A percentile compares a stretch with the other conserved stretches of the same genome.
These are phyloP conservation scores for Gerris lacustris DNA, from an alignment of 2,888 invertebrate species.

Conservation along the genomic window DNA sequence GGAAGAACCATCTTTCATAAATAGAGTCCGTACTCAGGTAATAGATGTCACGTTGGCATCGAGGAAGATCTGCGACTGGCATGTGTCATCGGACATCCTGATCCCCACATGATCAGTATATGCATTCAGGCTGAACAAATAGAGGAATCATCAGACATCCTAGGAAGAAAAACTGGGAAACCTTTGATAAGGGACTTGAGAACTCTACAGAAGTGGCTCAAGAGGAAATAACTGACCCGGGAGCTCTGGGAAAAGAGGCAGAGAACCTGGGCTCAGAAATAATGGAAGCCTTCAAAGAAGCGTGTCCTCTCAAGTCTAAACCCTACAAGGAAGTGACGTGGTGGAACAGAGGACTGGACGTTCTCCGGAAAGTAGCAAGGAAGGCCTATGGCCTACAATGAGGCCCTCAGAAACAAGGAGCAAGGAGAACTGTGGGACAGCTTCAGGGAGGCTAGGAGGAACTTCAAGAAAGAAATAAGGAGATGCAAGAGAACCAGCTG, in stretches of 20 bases:
- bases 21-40: background rate
- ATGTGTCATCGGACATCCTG: background rate
- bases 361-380: background rate
- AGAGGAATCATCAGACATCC: background rate
- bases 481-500: background rate
- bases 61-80: background rate
- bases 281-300: background rate
- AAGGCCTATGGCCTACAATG: too few relatives aligned
- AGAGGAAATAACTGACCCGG: background rate
- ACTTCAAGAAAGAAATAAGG: too few relatives aligned
- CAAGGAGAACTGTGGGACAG: too few relatives aligned
- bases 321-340: background rate
- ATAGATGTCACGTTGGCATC: background rate
- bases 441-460: too few relatives aligned
- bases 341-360: background rate
- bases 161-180: background rate
- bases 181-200: background rate
- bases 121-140: background rate
- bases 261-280: background rate
- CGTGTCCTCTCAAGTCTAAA: background rate
- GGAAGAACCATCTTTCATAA: background rate
- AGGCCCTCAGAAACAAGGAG: too few relatives aligned
- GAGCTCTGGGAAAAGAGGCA: background rate
- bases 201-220: background rate
- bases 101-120: background rate